A percentile compares a stretch with the other conserved stretches of the same genome.
phyloP scores from a whole-genome alignment of 2,797 vertebrate genomes.

The Mycteria americana region DNA sequence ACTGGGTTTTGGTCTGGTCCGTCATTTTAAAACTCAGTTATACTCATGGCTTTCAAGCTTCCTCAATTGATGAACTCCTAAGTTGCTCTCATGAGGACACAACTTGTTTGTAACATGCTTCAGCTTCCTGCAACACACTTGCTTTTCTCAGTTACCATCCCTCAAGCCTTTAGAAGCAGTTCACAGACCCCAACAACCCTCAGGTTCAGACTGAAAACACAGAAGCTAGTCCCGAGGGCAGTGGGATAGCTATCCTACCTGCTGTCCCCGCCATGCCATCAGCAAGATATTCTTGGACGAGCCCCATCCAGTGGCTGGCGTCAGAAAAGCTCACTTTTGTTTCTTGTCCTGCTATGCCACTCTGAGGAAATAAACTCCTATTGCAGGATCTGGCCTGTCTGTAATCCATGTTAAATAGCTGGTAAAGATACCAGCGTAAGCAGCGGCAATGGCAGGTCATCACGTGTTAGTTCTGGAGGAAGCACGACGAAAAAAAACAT shows the following conservation, averaged over 20 bases:
- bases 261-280: accelerated
- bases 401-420: neutral
- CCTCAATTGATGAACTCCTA: neutral
- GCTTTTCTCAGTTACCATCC: neutral
- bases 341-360: slow-evolving; percentile 12
- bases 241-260: neutral
- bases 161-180: neutral
- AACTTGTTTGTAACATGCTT: neutral
- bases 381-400: neutral
- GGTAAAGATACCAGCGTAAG: neutral
- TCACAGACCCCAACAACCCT: neutral
- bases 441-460: neutral
- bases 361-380: neutral
- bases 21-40: neutral
- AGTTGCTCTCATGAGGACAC: neutral
- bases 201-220: neutral
- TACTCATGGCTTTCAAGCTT: neutral
- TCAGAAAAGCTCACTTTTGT: neutral
- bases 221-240: neutral
- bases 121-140: neutral
- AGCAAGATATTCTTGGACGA: neutral
- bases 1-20: neutral
- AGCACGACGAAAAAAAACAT: accelerated
- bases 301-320: neutral
- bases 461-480: accelerated